phyloP scores from a whole-genome alignment of 2,888 invertebrate species.

The Drosophila mimetica region DNA sequence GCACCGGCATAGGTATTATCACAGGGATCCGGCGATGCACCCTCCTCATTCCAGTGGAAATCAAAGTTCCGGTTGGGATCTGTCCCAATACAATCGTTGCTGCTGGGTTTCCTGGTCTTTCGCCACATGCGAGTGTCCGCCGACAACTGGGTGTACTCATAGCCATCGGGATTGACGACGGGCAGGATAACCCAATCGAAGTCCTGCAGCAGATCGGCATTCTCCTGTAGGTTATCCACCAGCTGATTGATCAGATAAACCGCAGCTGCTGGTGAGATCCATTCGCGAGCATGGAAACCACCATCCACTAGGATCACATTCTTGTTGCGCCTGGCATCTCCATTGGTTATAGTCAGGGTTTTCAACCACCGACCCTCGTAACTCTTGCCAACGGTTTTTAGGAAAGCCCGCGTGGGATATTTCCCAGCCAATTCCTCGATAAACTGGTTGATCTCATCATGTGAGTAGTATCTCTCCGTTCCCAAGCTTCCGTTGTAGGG shows the following conservation, averaged over 20 bases:
- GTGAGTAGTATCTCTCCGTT: constrained; percentile 68
- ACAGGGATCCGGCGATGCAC: constrained; percentile 84
- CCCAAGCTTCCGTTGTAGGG: constrained; percentile 57
- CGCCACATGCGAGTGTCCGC: constrained; percentile 85
- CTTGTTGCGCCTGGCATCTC: constrained; percentile 77
- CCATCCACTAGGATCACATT: constrained; percentile 86
- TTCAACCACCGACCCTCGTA: constrained; percentile 86
- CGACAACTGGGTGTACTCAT: constrained; percentile 86
- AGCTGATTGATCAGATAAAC: constrained; percentile 86
- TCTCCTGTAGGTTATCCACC: constrained; percentile 84
- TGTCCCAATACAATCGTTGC: constrained; percentile 84
- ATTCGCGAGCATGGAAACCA: constrained; percentile 88
- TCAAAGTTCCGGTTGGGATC: constrained; percentile 89
- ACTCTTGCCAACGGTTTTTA: constrained; percentile 86
- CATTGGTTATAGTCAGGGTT: constrained; percentile 87
- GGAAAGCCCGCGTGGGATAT: constrained; percentile 85
- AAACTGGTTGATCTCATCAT: constrained; percentile 85
- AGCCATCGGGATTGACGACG: constrained; percentile 89
- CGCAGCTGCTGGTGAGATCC: constrained; percentile 87
- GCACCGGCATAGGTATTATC: constrained; percentile 86
- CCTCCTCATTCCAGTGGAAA: constrained; percentile 85
- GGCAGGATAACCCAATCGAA: constrained; percentile 89
- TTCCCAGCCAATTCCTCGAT: constrained; percentile 83
- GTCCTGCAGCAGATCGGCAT: constrained; percentile 85
- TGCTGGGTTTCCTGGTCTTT: constrained; percentile 85